phyloP scores from a whole-genome alignment of 2,797 vertebrate species.

The Eulemur albifrons region DNA sequence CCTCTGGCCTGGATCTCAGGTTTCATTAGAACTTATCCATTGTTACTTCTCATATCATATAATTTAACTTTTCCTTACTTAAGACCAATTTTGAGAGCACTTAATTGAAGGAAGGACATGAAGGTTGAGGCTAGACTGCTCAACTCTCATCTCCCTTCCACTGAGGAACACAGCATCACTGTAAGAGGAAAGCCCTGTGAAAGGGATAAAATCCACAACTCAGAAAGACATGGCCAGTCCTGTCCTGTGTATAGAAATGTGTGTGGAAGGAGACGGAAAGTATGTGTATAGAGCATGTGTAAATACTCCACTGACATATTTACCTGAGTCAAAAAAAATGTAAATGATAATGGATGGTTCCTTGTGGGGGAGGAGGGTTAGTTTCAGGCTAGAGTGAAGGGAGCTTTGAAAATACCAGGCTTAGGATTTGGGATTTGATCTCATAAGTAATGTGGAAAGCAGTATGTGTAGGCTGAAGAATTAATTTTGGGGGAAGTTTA shows the following conservation, averaged over 20 bases:
- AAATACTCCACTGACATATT: not conserved
- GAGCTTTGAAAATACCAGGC: not conserved
- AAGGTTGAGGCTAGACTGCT: not conserved
- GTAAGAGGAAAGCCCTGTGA: not conserved
- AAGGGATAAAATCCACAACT: not conserved
- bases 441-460: not conserved
- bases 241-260: slow-evolving; percentile 77
- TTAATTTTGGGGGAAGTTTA: not conserved
- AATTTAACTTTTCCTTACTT: not conserved
- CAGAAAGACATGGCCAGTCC: slow-evolving; percentile 21
- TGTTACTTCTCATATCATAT: not conserved
- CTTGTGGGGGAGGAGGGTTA: not conserved
- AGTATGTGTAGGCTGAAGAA: not conserved
- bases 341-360: not conserved
- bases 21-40: not conserved
- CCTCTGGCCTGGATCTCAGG: not conserved
- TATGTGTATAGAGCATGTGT: not conserved
- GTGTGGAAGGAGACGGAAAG: not conserved
- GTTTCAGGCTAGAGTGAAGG: not conserved
- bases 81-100: not conserved
- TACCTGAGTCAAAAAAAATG: not conserved
- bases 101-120: not conserved
- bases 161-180: not conserved
- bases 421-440: not conserved
- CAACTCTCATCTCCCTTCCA: not conserved